These are phyloP conservation scores for Cyphomyrus plagiostoma DNA, from an alignment of 2,113 vertebrate genomes.

Conservation along the genomic window DNA sequence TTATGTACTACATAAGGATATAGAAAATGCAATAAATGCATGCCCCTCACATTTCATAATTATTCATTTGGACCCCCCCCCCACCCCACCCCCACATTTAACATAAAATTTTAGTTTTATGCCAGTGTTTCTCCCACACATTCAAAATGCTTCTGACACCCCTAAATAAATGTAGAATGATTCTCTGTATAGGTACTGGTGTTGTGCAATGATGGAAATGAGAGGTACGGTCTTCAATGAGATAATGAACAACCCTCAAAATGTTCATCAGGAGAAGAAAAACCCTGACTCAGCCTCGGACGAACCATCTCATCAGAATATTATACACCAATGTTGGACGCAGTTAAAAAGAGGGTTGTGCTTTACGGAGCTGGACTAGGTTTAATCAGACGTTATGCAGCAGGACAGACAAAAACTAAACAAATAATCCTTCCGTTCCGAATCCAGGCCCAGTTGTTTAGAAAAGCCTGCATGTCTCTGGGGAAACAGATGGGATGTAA, in stretches of 20 bases:
- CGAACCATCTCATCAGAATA: background rate
- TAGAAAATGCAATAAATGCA: background rate
- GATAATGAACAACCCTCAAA: background rate
- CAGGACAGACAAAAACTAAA: slow-evolving; percentile 56
- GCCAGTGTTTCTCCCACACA: no score
- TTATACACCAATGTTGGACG: background rate
- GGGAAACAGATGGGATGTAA: slow-evolving; percentile 41
- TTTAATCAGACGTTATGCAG: slow-evolving; percentile 46
- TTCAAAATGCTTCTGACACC: no score
- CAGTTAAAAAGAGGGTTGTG: background rate
- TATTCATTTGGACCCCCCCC: no score
- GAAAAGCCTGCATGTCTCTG: background rate
- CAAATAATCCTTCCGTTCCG: background rate
- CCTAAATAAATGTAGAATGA: no score
- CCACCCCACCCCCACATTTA: no score
- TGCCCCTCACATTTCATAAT: no score
- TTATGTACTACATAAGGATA: background rate
- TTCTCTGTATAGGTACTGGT: background rate
- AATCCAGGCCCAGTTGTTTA: slow-evolving; percentile 39
- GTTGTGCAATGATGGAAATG: background rate
- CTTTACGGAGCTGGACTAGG: slow-evolving; percentile 33
- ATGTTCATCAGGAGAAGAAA: background rate
- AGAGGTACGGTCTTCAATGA: background rate
- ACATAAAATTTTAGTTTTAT: no score
- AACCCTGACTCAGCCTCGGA: background rate